A percentile compares a stretch with the other conserved stretches of the same genome.
These are phyloP conservation scores for Meriones psammophilus DNA, from an alignment of 2,797 vertebrate genomes.

Conservation along the genomic window DNA sequence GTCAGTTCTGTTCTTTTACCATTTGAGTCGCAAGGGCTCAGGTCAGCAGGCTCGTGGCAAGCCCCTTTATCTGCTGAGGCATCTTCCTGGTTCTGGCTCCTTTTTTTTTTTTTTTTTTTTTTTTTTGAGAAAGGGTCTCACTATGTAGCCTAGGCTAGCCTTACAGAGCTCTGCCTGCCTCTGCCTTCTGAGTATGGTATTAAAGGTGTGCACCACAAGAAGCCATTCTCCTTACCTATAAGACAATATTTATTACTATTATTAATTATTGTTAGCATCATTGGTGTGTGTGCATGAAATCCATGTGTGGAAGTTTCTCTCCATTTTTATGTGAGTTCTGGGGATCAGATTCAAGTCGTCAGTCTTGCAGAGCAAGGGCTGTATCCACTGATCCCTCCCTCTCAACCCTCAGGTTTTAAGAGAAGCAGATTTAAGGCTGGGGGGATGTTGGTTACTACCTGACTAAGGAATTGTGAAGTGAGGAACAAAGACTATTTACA, in stretches of 20 bases:
- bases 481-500: conserved; percentile 27
- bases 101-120: background rate
- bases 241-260: background rate
- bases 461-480: background rate
- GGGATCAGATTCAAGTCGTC: background rate
- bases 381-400: background rate
- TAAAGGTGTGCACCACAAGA: background rate
- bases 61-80: background rate
- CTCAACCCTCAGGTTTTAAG: background rate
- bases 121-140: background rate
- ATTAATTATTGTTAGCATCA: background rate
- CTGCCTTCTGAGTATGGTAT: background rate
- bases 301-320: background rate
- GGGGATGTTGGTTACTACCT: background rate
- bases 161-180: background rate
- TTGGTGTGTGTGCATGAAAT: background rate
- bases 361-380: background rate
- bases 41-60: background rate
- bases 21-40: background rate
- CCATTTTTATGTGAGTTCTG: background rate
- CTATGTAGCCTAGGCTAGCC: background rate
- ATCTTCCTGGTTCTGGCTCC: background rate
- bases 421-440: background rate
- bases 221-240: background rate
- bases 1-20: background rate